Evolutionary conservation across 2,888 invertebrate genomes (phyloP).

Genomic region (Tribolium freemani): DNA sequence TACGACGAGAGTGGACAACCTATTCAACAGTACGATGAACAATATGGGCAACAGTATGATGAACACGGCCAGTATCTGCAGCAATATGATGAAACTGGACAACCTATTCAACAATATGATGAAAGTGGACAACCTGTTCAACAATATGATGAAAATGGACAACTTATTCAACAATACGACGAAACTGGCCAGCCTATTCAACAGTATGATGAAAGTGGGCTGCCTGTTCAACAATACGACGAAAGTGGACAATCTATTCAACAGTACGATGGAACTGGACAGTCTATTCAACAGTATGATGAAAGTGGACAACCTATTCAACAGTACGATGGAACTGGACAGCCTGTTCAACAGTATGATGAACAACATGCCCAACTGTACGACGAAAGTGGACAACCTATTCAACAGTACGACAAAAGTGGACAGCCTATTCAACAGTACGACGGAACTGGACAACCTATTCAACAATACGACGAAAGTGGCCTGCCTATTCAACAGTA

Average conservation of each 20-base stretch:
- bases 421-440: slow-evolving; percentile 50
- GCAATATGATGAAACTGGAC: slow-evolving; percentile 49
- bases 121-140: slow-evolving; percentile 52
- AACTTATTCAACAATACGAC: slow-evolving; percentile 50
- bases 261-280: slow-evolving; percentile 50
- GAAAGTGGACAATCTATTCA: slow-evolving; percentile 51
- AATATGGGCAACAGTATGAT: slow-evolving; percentile 45
- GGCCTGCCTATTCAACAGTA: slow-evolving; percentile 42
- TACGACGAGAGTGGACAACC: slow-evolving; percentile 42
- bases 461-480: slow-evolving; percentile 50
- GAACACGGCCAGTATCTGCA: slow-evolving; percentile 42
- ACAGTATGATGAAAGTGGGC: slow-evolving; percentile 49
- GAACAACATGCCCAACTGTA: slow-evolving; percentile 46
- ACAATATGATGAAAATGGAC: slow-evolving; percentile 49
- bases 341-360: slow-evolving; percentile 49
- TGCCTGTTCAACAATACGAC: slow-evolving; percentile 48
- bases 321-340: slow-evolving; percentile 54
- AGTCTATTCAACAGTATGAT: slow-evolving; percentile 32
- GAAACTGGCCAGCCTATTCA: slow-evolving; percentile 49
- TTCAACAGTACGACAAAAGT: slow-evolving; percentile 46
- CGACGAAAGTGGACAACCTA: slow-evolving; percentile 51
- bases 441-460: slow-evolving; percentile 51
- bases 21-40: slow-evolving; percentile 8
- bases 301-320: slow-evolving; percentile 41
- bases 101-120: slow-evolving; percentile 39